phyloP scores from a whole-genome alignment of 2,888 invertebrate species.

The Hyalella azteca region DNA sequence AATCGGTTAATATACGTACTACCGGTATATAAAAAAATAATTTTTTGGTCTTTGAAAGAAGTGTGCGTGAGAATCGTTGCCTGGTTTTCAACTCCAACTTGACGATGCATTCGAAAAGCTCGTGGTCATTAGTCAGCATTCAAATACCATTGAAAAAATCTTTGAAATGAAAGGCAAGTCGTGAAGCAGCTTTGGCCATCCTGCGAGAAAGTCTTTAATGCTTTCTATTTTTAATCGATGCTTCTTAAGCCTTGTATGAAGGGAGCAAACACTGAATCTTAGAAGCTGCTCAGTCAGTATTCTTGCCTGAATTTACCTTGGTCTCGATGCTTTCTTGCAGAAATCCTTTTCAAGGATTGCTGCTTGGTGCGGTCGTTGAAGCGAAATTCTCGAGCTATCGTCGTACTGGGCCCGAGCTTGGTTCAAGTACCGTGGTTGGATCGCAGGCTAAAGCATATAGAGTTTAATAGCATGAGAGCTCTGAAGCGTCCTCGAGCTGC shows the following conservation, averaged over 20 bases:
- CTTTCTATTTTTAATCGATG: background rate
- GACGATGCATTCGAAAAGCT: no score
- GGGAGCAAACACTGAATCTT: background rate
- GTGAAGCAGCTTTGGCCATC: no score
- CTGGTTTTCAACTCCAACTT: no score
- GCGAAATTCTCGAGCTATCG: slow-evolving; percentile 14
- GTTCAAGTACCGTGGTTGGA: slow-evolving; percentile 21
- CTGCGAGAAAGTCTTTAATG: background rate
- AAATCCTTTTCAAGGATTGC: slow-evolving; percentile 5
- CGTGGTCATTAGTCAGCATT: background rate
- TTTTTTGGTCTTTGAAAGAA: no score
- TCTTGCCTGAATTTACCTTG: slow-evolving; percentile 1
- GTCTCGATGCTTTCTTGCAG: background rate
- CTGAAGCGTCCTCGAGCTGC: slow-evolving; percentile 21
- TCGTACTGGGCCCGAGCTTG: background rate
- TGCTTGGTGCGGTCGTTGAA: slow-evolving; percentile 21
- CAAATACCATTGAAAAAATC: background rate
- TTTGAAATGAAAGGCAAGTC: slow-evolving; percentile 2
- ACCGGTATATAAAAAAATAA: no score
- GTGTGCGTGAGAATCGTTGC: no score
- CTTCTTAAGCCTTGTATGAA: slow-evolving; percentile 3
- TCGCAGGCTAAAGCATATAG: slow-evolving; percentile 30
- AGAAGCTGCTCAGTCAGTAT: background rate
- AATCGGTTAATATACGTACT: no score
- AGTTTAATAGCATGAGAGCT: slow-evolving; percentile 32